phyloP scores from a whole-genome alignment of 2,888 invertebrate species.

The Parnassius orleans region DNA sequence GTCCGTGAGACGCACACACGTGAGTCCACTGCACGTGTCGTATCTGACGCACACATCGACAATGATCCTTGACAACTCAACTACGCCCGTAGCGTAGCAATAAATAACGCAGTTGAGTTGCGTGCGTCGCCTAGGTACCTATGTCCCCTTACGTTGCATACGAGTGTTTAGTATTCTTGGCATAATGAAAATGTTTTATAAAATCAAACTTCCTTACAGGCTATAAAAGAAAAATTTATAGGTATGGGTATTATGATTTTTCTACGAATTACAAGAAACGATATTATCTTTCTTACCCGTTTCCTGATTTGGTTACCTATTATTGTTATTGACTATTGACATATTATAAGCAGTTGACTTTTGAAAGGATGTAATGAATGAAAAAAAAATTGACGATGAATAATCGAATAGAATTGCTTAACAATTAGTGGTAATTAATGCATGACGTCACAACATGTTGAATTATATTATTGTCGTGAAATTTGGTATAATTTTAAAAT shows the following conservation, averaged over 20 bases:
- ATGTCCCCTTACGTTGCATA: slow-evolving; percentile 52
- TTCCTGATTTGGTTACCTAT: too few relatives aligned
- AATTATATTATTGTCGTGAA: slow-evolving; percentile 36
- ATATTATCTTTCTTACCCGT: too few relatives aligned
- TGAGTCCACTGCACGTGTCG: slow-evolving; percentile 21
- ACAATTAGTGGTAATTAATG: slow-evolving; percentile 8
- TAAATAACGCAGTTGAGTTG: slow-evolving; percentile 59
- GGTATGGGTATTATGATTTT: too few relatives aligned
- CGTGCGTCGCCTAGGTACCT: slow-evolving; percentile 53
- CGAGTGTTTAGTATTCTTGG: slow-evolving; percentile 37
- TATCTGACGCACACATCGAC: slow-evolving; percentile 38
- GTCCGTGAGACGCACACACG: slow-evolving; percentile 50
- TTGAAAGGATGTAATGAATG: too few relatives aligned
- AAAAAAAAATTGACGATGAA: too few relatives aligned
- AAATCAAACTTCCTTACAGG: slow-evolving; percentile 5
- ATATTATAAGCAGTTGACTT: too few relatives aligned
- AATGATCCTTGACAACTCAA: slow-evolving; percentile 56
- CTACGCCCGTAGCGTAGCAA: slow-evolving; percentile 44
- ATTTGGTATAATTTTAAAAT: slow-evolving; percentile 38
- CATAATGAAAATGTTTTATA: slow-evolving; percentile 16
- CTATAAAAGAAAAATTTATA: slow-evolving; percentile 6
- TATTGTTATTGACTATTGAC: too few relatives aligned
- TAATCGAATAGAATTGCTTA: neutral
- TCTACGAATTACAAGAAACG: too few relatives aligned
- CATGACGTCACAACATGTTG: slow-evolving; percentile 31